Base-by-base conservation (phyloP, 1,140 invertebrate species). In the Vollenhovia emeryi region DNA sequence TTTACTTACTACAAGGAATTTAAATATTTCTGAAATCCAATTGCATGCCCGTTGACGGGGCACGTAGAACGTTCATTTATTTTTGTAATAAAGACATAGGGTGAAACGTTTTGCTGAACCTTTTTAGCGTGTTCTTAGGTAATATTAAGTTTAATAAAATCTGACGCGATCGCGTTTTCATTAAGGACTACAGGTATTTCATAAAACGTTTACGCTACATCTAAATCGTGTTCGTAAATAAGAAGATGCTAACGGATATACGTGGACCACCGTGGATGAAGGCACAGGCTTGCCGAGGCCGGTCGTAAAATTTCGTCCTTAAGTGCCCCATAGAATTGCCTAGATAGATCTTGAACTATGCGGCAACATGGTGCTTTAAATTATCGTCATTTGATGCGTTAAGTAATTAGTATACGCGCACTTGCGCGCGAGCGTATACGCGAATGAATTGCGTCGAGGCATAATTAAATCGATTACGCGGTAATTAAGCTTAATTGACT, bases 401-500 rank as follows among this genome's bases (percentile, higher is more conserved):
- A 73, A 85, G 74, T 87, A 87, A 88, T 88, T 87, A 82, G 86
- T 62, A 66, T 73, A 86, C 40, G 68, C 57, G 24, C 43, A 27
- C 24, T 11, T 59, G 52, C 43, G 86, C 60, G 27, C 40, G 18
- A 55, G 60, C 33, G 43, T 55, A 55, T 84, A 78, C 48, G 86
- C 71, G 75, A 60, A 87, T 84, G 80, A 88, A 55, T 76, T 62
- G 66, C 71, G 27, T 62, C 86, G 73, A 75, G 50, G 79, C 86
- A 85, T 84, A 86, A 80, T 83, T 78, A 78, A 89, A 85, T 89
- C 73, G 84, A 89, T 88, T 86, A 86, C 64, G 68, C 71, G 78
- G 78, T 73, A 88, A 89, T 89, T 89, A 89, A 88, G 88, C 57
- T 88, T 89, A 88, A 89, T 89, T 86, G 84, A 89, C 71, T 86